Percentiles rank a stretch among this genome's conserved stretches.
These are phyloP conservation scores for Loris lydekkerianus DNA, from an alignment of 2,797 vertebrate species.

Conservation along the genomic window DNA sequence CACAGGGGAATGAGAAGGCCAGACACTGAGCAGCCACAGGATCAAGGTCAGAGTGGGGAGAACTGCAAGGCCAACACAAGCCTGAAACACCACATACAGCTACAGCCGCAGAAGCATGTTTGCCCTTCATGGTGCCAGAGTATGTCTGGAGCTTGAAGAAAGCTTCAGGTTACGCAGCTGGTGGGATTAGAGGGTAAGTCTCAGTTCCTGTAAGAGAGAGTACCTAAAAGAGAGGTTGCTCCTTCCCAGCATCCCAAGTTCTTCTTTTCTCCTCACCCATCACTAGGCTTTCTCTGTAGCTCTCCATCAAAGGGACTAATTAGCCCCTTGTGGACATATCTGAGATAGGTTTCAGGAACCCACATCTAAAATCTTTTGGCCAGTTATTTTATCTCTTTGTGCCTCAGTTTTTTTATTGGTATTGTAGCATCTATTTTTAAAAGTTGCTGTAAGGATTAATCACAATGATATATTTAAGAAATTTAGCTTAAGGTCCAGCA, in stretches of 20 bases:
- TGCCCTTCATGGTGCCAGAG: background rate
- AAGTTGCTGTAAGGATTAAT: background rate
- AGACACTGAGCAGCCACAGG: background rate
- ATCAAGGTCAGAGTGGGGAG: background rate
- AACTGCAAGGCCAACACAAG: background rate
- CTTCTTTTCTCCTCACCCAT: background rate
- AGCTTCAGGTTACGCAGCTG: background rate
- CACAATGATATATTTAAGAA: background rate
- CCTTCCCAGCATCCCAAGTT: background rate
- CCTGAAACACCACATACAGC: background rate
- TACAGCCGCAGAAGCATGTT: background rate
- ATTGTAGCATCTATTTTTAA: constrained; percentile 10
- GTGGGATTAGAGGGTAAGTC: background rate
- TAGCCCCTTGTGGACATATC: background rate
- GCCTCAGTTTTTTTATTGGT: background rate
- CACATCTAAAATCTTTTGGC: background rate
- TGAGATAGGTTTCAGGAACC: background rate
- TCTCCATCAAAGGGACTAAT: background rate
- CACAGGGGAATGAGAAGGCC: background rate
- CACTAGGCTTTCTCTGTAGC: background rate
- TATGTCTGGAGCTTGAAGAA: background rate
- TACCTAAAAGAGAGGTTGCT: background rate
- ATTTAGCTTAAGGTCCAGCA: background rate
- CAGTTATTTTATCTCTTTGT: background rate
- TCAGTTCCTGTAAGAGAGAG: background rate